Evolutionary conservation across 2,888 invertebrate genomes (phyloP), one percentile per base, ranked within the genome.

Genomic region (Andrena trimmerana): DNA sequence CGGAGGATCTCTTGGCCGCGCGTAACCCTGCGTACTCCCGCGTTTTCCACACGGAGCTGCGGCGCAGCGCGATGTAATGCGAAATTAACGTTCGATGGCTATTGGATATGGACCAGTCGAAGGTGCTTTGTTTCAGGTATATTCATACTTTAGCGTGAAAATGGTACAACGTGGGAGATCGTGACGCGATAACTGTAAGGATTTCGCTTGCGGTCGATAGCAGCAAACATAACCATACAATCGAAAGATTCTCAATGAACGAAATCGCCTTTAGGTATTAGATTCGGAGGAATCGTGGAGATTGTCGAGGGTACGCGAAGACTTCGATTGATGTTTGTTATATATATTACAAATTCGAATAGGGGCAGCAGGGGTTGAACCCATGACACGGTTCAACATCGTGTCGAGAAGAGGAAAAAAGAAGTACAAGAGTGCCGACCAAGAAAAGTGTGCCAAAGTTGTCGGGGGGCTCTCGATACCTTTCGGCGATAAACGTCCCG

Each of bases 391-490:
- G 33, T n/a, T 42, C 16, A 36, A 54, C 50, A 48, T 29, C 57
- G 65, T 27, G 36, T 59, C n/a, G 66, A 24, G 29, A 16, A 42
- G 13, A 42, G 13, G 42, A 4, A 1, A 42, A 42, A 24, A 24
- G 1, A 27, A 54, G 54, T 54, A 24, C 27, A 10, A 57, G 57
- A 57, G 57, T 27, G 8, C 54, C 3, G 24, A 3, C 24, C 36
- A 3, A 76, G 48, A 71, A 16, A 60, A 86, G 84, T 76, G 77
- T 78, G 85, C 68, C 78, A 70, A 86, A 88, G 80, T 75, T 48
- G 67, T 60, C 42, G 71, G 50, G 33, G 71, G 81, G 31, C 65
- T 10, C 52, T 63, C 65, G 73, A 78, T 76, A 81, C 72, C 71
- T 79, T 70, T 69, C 65, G 73, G 70, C 79, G 71, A 87, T 85